Evolutionary conservation across 2,888 invertebrate species (phyloP).

Genomic region (Eurytoma adleriae): DNA sequence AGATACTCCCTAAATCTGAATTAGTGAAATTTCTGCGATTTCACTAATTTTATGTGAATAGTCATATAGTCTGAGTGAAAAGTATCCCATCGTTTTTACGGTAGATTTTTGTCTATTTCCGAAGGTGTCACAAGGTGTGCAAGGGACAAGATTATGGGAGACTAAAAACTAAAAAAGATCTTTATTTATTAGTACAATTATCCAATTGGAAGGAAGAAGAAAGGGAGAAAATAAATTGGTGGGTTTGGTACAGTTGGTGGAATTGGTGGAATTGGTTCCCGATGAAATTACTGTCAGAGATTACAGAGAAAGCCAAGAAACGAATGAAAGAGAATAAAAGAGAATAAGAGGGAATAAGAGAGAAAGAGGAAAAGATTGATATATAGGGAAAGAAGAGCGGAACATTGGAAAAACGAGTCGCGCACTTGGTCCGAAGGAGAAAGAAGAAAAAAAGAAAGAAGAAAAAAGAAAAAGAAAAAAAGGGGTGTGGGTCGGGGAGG

Average conservation of each 20-base stretch:
- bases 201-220: too few species aligned
- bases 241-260: too few species aligned
- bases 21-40: too few species aligned
- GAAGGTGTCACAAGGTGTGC: too few species aligned
- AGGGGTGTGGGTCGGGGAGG: conserved; percentile 3
- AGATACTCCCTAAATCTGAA: too few species aligned
- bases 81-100: too few species aligned
- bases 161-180: too few species aligned
- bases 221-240: conserved; percentile 29
- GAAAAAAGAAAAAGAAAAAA: conserved; percentile 10
- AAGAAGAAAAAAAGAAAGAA: neutral
- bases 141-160: too few species aligned
- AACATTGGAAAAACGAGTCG: conserved; percentile 39
- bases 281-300: conserved; percentile 42
- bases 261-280: conserved; percentile 26
- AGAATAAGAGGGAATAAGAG: neutral
- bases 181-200: too few species aligned
- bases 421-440: conserved; percentile 28
- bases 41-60: too few species aligned
- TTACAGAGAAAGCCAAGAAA: neutral
- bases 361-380: conserved; percentile 19
- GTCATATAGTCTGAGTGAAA: too few species aligned
- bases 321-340: neutral
- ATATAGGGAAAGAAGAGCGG: conserved; percentile 16
- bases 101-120: too few species aligned